Evolutionary conservation across 2,888 invertebrate species (phyloP).

Genomic region (Meta bourneti): DNA sequence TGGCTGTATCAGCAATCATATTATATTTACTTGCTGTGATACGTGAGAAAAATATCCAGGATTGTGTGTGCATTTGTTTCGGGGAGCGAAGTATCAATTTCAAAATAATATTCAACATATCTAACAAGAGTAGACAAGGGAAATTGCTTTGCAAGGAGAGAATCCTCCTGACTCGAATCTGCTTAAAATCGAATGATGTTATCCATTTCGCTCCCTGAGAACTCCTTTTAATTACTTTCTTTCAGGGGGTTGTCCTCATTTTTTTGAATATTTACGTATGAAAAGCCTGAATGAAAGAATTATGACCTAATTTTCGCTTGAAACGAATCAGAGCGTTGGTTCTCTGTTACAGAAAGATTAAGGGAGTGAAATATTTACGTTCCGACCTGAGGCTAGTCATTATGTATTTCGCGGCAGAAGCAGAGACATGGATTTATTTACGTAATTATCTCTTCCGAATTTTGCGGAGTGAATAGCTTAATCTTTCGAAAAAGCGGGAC

Average conservation of each 20-base stretch:
- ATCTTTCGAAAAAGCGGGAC: not conserved
- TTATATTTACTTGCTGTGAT: not conserved
- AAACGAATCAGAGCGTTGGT: not conserved
- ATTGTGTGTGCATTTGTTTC: not conserved
- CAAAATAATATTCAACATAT: not conserved
- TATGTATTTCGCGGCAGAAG: not conserved
- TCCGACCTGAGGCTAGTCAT: not conserved
- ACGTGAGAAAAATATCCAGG: not conserved
- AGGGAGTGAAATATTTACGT: conserved; percentile 12
- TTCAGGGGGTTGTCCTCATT: not conserved
- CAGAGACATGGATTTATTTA: not conserved
- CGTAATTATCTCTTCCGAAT: conserved; percentile 14
- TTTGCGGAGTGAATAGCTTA: conserved; percentile 13
- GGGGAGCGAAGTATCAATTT: not conserved
- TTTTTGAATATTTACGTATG: not conserved
- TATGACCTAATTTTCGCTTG: conserved; percentile 17
- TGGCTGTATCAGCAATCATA: not conserved
- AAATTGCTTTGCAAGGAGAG: not conserved
- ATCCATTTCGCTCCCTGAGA: not conserved
- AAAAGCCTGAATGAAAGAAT: not conserved
- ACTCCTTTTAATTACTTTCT: not conserved
- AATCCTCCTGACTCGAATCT: not conserved
- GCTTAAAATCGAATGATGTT: too few relatives aligned
- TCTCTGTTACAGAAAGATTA: not conserved
- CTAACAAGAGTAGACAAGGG: not conserved